Conservation (phyloP, 1,140 invertebrate genomes). For the Periplaneta americana region DNA sequence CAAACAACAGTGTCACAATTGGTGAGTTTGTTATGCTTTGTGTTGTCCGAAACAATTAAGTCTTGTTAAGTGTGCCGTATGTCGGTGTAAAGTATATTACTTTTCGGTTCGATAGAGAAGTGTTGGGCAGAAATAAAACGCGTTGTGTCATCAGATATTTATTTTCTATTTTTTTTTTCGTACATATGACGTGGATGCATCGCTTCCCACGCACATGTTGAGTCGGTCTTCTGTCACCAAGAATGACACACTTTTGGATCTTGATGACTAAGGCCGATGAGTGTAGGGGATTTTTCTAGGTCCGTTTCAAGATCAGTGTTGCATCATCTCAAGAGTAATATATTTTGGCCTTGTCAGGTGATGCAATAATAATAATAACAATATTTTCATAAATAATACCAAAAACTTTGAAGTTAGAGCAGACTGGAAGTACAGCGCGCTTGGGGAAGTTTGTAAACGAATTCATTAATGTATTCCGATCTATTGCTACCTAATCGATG, state of each 20-base stretch:
- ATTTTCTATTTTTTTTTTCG: too few relatives aligned
- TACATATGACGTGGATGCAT: too few relatives aligned
- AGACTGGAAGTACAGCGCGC: too few relatives aligned
- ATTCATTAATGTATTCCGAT: too few relatives aligned
- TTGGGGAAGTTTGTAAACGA: too few relatives aligned
- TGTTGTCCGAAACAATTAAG: too few relatives aligned
- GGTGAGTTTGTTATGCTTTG: not conserved
- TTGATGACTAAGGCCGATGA: not conserved
- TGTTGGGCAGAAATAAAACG: not conserved
- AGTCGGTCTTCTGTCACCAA: not conserved
- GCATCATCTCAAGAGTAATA: not conserved
- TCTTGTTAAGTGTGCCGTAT: not conserved
- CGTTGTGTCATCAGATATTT: too few relatives aligned
- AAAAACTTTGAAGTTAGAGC: too few relatives aligned
- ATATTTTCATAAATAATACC: too few relatives aligned
- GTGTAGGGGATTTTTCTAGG: not conserved
- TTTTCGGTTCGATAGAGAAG: not conserved
- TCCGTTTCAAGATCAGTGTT: not conserved
- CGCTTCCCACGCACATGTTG: too few relatives aligned
- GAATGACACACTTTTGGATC: not conserved
- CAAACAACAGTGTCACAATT: not conserved
- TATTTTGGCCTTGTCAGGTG: not conserved
- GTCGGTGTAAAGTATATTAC: not conserved
- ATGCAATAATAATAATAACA: too few relatives aligned
- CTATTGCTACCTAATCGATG: not conserved